These are phyloP conservation scores for Drosophila cracens DNA, from an alignment of 2,888 invertebrate genomes.

Conservation along the genomic window DNA sequence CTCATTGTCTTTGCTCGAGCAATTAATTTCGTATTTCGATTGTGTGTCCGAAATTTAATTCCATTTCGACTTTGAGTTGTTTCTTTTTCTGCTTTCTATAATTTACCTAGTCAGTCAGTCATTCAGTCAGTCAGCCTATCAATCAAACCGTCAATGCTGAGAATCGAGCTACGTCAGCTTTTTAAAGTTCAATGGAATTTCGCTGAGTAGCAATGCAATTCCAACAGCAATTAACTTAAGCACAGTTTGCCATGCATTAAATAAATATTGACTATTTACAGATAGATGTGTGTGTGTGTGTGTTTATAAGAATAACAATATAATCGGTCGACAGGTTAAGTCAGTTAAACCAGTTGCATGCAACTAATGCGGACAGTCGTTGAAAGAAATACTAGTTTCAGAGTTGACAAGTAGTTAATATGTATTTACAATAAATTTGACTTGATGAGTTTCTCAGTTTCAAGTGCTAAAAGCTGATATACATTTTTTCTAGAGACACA, in stretches of 20 bases:
- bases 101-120: constrained; percentile 14
- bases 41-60: constrained; percentile 61
- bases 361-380: constrained; percentile 45
- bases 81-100: constrained; percentile 39
- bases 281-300: constrained; percentile 1
- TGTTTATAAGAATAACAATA: not conserved
- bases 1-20: constrained; percentile 66
- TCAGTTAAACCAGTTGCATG: constrained; percentile 57
- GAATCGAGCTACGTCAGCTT: constrained; percentile 63
- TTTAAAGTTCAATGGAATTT: constrained; percentile 65
- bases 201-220: constrained; percentile 21
- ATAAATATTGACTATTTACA: constrained; percentile 22
- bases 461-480: constrained; percentile 54
- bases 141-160: constrained; percentile 16
- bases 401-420: constrained; percentile 9
- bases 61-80: constrained; percentile 40
- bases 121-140: constrained; percentile 22
- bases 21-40: constrained; percentile 72
- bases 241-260: constrained; percentile 40
- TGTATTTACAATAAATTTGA: constrained; percentile 50
- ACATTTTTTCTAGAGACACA: constrained; percentile 29
- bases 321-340: constrained; percentile 35
- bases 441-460: constrained; percentile 47
- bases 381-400: constrained; percentile 27
- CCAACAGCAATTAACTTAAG: constrained; percentile 46